Conservation (phyloP, 2,113 vertebrate species). For the Tragelaphus imberbis region DNA sequence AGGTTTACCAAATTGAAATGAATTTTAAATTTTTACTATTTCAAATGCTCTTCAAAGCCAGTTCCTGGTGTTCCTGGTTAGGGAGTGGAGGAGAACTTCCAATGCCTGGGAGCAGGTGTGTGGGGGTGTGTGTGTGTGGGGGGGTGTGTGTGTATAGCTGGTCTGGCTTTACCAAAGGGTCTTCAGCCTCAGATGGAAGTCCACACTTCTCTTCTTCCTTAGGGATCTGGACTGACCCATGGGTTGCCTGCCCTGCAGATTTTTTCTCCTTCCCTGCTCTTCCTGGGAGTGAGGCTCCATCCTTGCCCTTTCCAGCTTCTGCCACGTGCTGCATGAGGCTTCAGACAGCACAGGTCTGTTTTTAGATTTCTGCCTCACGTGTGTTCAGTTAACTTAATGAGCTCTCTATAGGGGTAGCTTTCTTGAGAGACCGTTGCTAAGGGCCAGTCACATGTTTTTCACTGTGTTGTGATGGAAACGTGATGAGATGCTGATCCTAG, state of each 20-base stretch:
- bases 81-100: not conserved
- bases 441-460: constrained; percentile 55
- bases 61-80: not conserved
- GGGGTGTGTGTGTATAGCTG: not conserved
- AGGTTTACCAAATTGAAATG: not conserved
- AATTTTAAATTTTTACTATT: not conserved
- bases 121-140: too few relatives aligned
- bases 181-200: not conserved
- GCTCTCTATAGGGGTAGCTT: constrained; percentile 67
- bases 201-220: not conserved
- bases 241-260: not conserved
- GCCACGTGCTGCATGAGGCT: constrained; percentile 42
- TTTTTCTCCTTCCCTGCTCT: not conserved
- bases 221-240: not conserved
- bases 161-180: not conserved
- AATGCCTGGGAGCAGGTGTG: not conserved
- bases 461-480: constrained; percentile 70
- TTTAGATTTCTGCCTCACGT: constrained; percentile 65
- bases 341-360: constrained; percentile 41
- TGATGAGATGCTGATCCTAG: constrained; percentile 63
- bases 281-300: not conserved
- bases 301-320: not conserved
- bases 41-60: not conserved
- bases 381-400: constrained; percentile 59
- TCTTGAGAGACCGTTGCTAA: constrained; percentile 70